Percentiles rank a stretch among this genome's conserved stretches.
These are phyloP conservation scores for Ptilodon capucinus DNA, from an alignment of 2,888 invertebrate genomes.

Conservation along the genomic window DNA sequence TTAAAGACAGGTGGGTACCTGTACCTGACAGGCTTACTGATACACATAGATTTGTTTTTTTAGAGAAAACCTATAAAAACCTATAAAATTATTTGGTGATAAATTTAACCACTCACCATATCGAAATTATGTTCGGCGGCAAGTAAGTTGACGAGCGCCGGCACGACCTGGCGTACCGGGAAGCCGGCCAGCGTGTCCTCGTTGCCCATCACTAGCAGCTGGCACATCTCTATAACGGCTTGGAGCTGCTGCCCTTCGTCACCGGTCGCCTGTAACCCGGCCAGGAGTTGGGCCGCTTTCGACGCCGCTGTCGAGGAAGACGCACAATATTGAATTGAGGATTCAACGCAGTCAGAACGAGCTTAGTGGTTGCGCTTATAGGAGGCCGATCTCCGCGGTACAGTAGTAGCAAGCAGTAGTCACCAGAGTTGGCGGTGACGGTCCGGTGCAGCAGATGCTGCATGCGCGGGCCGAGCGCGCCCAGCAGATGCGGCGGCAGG, in stretches of 20 bases:
- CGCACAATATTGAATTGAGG: background rate
- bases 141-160: conserved; percentile 94
- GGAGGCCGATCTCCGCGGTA: too few relatives aligned
- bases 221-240: conserved; percentile 99
- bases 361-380: too few relatives aligned
- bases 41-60: background rate
- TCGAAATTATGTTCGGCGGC: conserved; percentile 99
- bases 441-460: conserved; percentile 97
- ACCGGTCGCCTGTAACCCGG: conserved; percentile 95
- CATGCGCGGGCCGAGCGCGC: conserved; percentile 97
- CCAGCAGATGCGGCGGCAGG: conserved; percentile 97
- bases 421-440: conserved; percentile 89
- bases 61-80: too few relatives aligned
- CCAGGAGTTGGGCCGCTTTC: conserved; percentile 96
- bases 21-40: too few relatives aligned
- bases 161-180: conserved; percentile 98
- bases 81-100: too few relatives aligned
- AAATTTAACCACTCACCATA: conserved; percentile 86
- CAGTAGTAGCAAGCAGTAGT: background rate
- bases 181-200: conserved; percentile 99
- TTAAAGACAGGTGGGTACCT: too few relatives aligned
- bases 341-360: too few relatives aligned
- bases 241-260: conserved; percentile 98
- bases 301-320: conserved; percentile 85
- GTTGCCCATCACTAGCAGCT: conserved; percentile 99